Evolutionary conservation across 2,113 vertebrate species (phyloP), one percentile per base, ranked within the genome.

Genomic region (Hipposideros armiger): DNA sequence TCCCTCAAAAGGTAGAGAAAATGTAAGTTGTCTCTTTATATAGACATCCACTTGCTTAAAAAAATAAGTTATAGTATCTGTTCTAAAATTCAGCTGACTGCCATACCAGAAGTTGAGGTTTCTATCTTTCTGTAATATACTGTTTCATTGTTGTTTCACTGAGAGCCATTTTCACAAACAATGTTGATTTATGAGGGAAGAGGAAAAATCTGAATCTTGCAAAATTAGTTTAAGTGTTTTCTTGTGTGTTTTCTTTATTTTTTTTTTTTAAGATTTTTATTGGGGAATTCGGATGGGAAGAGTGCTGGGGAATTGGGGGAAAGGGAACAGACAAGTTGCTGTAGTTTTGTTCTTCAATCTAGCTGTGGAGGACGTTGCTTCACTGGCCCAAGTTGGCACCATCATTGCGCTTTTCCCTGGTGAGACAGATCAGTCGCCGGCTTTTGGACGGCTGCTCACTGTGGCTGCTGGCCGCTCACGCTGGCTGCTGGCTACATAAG

Each of bases 211-310:
- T 62, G 69, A 95, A 89, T 47, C n/a, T 94, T 93, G 5, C 15
- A 73, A 78, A 94, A 85, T 77, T 95, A 69, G 4, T 92, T 70
- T 60, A 69, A 93, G 67, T 60, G 58, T 96, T 78, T 93, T 77
- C 22, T 2, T 77, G 73, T 69, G 2, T 81, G 74, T 84, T 96
- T 93, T 78, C 36, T 36, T 36, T 36, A 2, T 36, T 36, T 36
- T 36, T 36, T 36, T 36, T 36, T 36, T 36, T 36, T 36, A 36
- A 36, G 36, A 36, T 36, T 36, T 36, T 36, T 36, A 36, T 36
- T 36, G 36, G 36, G 36, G 36, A 36, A 36, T 36, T 36, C 2
- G 36, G 36, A 36, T 36, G 36, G 36, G 36, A 36, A 36, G 36
- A 36, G 36, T 36, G 2, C 36, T 36, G 36, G 36, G 36, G 36